phyloP scores from a whole-genome alignment of 2,113 vertebrate species.

The Aegypius monachus region DNA sequence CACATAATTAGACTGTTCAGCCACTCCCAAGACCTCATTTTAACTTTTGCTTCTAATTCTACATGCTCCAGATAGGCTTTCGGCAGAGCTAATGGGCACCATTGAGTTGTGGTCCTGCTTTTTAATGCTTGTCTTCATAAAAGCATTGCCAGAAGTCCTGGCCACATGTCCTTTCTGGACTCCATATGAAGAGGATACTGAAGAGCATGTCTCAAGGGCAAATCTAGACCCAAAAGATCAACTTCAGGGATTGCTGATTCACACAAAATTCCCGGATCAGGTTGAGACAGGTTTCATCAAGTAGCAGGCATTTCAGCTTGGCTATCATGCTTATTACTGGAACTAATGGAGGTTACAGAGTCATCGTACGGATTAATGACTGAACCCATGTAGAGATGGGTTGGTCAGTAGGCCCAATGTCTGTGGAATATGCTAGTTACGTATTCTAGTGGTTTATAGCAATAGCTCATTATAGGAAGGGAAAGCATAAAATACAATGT shows the following conservation, averaged over 20 bases:
- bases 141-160: neutral
- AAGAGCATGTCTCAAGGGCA: neutral
- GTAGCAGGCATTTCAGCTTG: neutral
- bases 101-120: neutral
- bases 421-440: neutral
- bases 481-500: neutral
- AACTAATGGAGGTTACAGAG: neutral
- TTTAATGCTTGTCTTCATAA: neutral
- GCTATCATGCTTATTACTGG: neutral
- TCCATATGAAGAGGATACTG: neutral
- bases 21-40: neutral
- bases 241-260: neutral
- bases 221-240: neutral
- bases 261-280: neutral
- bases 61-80: neutral
- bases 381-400: neutral
- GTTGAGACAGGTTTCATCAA: neutral
- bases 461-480: neutral
- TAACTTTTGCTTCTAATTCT: neutral
- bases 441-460: neutral
- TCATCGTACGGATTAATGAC: neutral
- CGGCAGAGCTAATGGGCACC: neutral
- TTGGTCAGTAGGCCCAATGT: neutral
- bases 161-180: neutral
- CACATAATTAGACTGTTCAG: neutral